A percentile compares a stretch with the other conserved stretches of the same genome.
These are phyloP conservation scores for Rugalucina vietnamica DNA, from an alignment of 2,888 invertebrate species.

Conservation along the genomic window DNA sequence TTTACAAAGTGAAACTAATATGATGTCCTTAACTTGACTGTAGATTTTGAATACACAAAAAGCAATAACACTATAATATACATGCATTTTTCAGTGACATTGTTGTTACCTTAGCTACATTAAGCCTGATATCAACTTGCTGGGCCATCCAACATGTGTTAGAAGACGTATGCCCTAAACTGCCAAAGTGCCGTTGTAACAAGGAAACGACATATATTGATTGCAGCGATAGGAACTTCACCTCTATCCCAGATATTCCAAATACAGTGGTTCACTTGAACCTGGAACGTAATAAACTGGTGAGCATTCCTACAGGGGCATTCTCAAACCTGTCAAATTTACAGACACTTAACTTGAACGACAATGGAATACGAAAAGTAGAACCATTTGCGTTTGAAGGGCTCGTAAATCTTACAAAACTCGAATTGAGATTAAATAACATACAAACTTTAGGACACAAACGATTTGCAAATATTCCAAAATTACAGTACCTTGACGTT, in stretches of 20 bases:
- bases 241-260: slow-evolving; percentile 64
- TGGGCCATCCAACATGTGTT: too few relatives aligned
- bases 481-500: slow-evolving; percentile 53
- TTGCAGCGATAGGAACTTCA: slow-evolving; percentile 65
- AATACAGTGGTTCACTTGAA: slow-evolving; percentile 62
- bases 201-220: slow-evolving; percentile 65
- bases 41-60: too few relatives aligned
- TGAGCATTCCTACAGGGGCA: slow-evolving; percentile 23
- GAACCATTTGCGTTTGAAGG: slow-evolving; percentile 58
- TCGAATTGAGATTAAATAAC: slow-evolving; percentile 53
- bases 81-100: too few relatives aligned
- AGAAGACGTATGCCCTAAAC: slow-evolving; percentile 42
- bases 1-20: too few relatives aligned
- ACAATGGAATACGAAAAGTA: slow-evolving; percentile 58
- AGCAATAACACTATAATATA: too few relatives aligned
- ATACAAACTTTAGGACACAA: neutral
- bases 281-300: slow-evolving; percentile 62
- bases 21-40: too few relatives aligned
- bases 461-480: slow-evolving; percentile 55
- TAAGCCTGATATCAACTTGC: too few relatives aligned
- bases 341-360: slow-evolving; percentile 44
- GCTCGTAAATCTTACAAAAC: slow-evolving; percentile 27
- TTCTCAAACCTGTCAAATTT: slow-evolving; percentile 50
- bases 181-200: slow-evolving; percentile 66
- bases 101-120: too few relatives aligned